A percentile compares a stretch with the other conserved stretches of the same genome.
Evolutionary conservation across 2,797 vertebrate species (phyloP).

Genomic region (Gymnothorax javanicus): DNA sequence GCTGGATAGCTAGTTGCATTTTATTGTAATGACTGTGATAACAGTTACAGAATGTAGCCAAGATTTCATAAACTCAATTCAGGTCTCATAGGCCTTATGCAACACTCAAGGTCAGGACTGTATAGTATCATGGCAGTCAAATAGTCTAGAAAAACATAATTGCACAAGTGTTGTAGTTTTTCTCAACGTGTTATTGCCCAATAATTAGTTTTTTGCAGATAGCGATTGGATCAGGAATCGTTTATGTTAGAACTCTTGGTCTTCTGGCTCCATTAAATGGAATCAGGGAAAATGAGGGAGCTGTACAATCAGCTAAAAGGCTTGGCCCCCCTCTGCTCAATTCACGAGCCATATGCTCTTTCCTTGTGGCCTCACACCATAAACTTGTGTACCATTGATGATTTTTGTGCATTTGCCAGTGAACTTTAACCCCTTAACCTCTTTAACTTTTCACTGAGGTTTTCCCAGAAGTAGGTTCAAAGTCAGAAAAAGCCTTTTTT

Average conservation of each 20-base stretch:
- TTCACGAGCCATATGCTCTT: constrained; percentile 1
- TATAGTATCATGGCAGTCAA: neutral
- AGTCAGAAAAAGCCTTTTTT: no score
- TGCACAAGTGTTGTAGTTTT: neutral
- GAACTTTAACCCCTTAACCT: neutral
- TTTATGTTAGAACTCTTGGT: neutral
- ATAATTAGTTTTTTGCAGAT: neutral
- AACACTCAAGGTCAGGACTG: neutral
- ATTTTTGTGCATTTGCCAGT: neutral
- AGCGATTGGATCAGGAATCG: neutral
- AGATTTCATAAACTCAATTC: neutral
- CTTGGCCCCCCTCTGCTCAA: neutral
- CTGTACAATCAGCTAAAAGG: neutral
- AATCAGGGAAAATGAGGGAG: neutral
- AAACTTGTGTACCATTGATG: neutral
- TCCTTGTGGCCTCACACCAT: neutral
- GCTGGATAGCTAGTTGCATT: neutral
- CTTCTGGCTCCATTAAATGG: neutral
- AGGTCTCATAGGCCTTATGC: neutral
- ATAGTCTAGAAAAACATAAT: neutral
- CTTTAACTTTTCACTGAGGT: no score
- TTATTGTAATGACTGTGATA: neutral
- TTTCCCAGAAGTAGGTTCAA: no score
- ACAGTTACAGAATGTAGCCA: neutral
- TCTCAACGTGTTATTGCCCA: neutral